Evolutionary conservation across 2,888 invertebrate species (phyloP).

Genomic region (Caenorhabditis sp.): DNA sequence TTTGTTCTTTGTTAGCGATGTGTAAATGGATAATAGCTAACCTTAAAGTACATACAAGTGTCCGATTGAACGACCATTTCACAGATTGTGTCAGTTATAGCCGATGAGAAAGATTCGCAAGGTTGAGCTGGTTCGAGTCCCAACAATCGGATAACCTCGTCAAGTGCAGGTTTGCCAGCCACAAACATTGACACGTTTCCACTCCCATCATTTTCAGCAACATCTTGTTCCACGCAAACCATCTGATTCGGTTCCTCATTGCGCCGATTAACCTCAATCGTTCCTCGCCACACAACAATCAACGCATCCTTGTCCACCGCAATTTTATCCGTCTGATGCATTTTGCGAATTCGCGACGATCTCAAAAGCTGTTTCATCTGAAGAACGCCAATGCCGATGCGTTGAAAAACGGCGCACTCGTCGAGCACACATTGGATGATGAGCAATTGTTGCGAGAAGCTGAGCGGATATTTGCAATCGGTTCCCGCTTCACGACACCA

Average conservation of each 20-base stretch:
- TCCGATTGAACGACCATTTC: not conserved
- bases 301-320: not conserved
- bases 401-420: constrained; percentile 21
- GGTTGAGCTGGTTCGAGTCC: too few relatives aligned
- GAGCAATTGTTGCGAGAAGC: constrained; percentile 27
- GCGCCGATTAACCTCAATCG: not conserved
- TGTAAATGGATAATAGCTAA: not conserved
- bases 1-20: too few relatives aligned
- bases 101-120: not conserved
- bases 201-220: not conserved
- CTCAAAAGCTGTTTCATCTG: constrained; percentile 12
- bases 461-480: constrained; percentile 20
- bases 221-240: not conserved
- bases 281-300: constrained; percentile 1
- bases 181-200: not conserved
- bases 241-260: not conserved
- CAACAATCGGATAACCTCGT: not conserved
- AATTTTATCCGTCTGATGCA: not conserved
- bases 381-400: constrained; percentile 15
- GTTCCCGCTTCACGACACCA: constrained; percentile 39
- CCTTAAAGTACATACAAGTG: not conserved
- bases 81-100: not conserved
- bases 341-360: constrained; percentile 7
- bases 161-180: not conserved
- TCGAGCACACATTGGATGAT: constrained; percentile 15